Evolutionary conservation across 2,113 vertebrate species (phyloP).

Genomic region (Ptychochromis oligacanthus): DNA sequence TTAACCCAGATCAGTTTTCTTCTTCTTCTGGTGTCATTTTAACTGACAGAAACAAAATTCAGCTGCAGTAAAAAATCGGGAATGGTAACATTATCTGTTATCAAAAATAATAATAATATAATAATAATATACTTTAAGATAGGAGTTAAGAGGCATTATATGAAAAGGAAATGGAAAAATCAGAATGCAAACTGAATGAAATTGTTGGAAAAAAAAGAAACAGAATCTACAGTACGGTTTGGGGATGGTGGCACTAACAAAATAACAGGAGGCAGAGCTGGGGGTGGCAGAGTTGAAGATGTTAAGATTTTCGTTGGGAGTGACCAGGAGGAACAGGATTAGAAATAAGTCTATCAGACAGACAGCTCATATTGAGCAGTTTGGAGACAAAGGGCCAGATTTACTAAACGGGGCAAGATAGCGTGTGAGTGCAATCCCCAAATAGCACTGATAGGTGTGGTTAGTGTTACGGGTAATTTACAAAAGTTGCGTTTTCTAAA

Average conservation of each 20-base stretch:
- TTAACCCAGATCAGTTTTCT: not conserved
- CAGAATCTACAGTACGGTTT: not conserved
- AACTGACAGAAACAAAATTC: not conserved
- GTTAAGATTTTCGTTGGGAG: not conserved
- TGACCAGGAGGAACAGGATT: not conserved
- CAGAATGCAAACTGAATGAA: not conserved
- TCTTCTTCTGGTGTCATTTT: not conserved
- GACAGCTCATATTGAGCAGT: not conserved
- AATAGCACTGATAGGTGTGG: no score
- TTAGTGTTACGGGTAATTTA: no score
- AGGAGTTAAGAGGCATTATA: not conserved
- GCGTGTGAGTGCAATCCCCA: no score
- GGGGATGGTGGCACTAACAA: no score
- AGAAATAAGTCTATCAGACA: not conserved
- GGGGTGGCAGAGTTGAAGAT: not conserved
- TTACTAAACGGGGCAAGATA: no score
- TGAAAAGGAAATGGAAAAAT: not conserved
- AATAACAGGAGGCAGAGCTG: not conserved
- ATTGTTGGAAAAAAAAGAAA: not conserved
- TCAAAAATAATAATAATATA: not conserved
- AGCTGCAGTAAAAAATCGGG: not conserved
- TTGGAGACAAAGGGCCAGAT: not conserved
- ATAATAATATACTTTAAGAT: not conserved
- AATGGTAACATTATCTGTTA: not conserved
- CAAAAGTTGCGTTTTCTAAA: no score